Evolutionary conservation across 1,140 invertebrate species (phyloP).

Genomic region (Lordiphosa clarofinis): DNA sequence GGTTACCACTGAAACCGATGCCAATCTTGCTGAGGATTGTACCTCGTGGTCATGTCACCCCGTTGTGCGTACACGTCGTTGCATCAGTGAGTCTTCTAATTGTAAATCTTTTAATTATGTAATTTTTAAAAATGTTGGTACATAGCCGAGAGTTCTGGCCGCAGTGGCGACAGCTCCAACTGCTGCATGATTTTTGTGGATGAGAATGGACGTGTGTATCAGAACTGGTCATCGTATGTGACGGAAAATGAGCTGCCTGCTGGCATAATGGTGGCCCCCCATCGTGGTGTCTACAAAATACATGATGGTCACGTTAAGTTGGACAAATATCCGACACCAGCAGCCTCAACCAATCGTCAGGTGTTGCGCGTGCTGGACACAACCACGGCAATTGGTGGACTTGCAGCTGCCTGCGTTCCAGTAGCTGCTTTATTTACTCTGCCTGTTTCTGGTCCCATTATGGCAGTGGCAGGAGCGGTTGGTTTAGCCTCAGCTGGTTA

Average conservation of each 20-base stretch:
- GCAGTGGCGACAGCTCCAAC: slow-evolving; percentile 38
- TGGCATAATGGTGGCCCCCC: slow-evolving; percentile 60
- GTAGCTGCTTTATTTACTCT: slow-evolving; percentile 36
- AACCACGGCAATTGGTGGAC: slow-evolving; percentile 35
- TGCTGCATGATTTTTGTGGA: slow-evolving; percentile 74
- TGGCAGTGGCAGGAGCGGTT: slow-evolving; percentile 41
- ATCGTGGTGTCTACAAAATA: slow-evolving; percentile 46
- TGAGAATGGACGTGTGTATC: slow-evolving; percentile 64
- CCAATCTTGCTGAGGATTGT: slow-evolving; percentile 24
- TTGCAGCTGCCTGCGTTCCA: slow-evolving; percentile 56
- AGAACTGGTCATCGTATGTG: slow-evolving; percentile 64
- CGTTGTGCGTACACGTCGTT: slow-evolving; percentile 61
- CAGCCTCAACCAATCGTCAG: neutral
- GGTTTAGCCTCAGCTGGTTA: slow-evolving; percentile 50
- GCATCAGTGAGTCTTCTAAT: slow-evolving; percentile 44
- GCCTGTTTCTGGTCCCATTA: slow-evolving; percentile 48
- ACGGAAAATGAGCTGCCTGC: slow-evolving; percentile 51
- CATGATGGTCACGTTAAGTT: slow-evolving; percentile 12
- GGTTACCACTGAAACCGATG: slow-evolving; percentile 43
- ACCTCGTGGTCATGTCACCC: slow-evolving; percentile 55
- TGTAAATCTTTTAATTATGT: neutral
- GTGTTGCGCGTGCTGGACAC: slow-evolving; percentile 37
- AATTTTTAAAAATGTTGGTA: neutral
- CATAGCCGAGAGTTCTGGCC: slow-evolving; percentile 18
- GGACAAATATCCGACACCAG: slow-evolving; percentile 50